Evolutionary conservation across 2,888 invertebrate genomes (phyloP).

Genomic region (Conistra vaccinii): DNA sequence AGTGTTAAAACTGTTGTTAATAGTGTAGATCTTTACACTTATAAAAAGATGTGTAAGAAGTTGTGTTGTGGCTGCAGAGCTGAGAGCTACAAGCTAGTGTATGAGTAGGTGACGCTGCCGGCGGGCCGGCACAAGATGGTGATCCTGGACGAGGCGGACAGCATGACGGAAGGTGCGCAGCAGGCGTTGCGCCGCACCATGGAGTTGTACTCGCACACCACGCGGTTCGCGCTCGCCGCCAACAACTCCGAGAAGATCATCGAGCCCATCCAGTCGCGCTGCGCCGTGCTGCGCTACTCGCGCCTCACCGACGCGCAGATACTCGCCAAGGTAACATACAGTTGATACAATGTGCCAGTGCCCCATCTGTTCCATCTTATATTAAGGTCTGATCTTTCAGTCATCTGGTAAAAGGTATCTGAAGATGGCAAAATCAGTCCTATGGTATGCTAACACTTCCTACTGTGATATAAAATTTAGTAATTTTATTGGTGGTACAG

Average conservation of each 20-base stretch:
- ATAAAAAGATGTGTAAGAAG: not conserved
- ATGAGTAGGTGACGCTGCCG: constrained; percentile 94
- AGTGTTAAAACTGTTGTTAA: no score
- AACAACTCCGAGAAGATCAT: constrained; percentile 99
- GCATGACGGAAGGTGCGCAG: constrained; percentile 99
- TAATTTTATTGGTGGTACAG: not conserved
- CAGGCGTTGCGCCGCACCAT: constrained; percentile 99
- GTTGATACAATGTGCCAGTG: not conserved
- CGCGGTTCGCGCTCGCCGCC: constrained; percentile 99
- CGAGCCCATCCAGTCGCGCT: constrained; percentile 99
- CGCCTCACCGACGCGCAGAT: constrained; percentile 97
- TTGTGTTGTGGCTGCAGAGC: not conserved
- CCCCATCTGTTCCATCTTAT: not conserved
- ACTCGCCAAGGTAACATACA: constrained; percentile 90
- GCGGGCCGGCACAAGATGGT: constrained; percentile 98
- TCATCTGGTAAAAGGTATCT: not conserved
- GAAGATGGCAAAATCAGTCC: not conserved
- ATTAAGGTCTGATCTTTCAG: not conserved
- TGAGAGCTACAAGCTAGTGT: not conserved
- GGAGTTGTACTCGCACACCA: constrained; percentile 99
- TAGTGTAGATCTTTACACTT: not conserved
- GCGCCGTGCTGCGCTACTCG: constrained; percentile 98
- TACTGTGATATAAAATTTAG: not conserved
- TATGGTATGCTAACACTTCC: not conserved
- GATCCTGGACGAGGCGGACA: constrained; percentile 99